A percentile compares a stretch with the other conserved stretches of the same genome.
These are phyloP conservation scores for Liasis olivaceus DNA, from an alignment of 2,797 vertebrate genomes.

Conservation along the genomic window DNA sequence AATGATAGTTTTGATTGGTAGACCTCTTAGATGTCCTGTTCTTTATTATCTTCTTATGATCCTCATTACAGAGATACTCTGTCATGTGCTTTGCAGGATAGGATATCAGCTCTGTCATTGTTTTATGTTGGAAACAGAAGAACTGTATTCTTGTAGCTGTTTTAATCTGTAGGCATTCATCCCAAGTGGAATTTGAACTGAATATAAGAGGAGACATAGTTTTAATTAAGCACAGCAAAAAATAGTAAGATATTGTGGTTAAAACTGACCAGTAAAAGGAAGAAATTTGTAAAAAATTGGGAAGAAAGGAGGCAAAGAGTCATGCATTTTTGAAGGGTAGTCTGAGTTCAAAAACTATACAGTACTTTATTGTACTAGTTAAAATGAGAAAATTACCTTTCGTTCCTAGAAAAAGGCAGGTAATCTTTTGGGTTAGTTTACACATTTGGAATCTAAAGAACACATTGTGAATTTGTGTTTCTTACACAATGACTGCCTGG, in stretches of 20 bases:
- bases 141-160: neutral
- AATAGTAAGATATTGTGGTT: neutral
- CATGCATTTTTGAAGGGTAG: neutral
- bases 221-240: neutral
- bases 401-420: neutral
- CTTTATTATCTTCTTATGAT: neutral
- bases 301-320: neutral
- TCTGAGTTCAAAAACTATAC: neutral
- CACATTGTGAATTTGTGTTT: neutral
- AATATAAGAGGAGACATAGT: neutral
- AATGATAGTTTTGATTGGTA: conserved; percentile 13
- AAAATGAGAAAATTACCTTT: neutral
- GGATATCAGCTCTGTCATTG: neutral
- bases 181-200: neutral
- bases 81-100: neutral
- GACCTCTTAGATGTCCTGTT: neutral
- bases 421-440: neutral
- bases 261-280: neutral
- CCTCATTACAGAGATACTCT: rapidly evolving
- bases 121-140: conserved; percentile 17
- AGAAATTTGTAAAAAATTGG: neutral
- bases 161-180: neutral
- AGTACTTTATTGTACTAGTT: neutral
- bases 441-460: neutral
- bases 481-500: neutral